Evolutionary conservation across 2,113 vertebrate species (phyloP).

Genomic region (Clarias macrocephalus): DNA sequence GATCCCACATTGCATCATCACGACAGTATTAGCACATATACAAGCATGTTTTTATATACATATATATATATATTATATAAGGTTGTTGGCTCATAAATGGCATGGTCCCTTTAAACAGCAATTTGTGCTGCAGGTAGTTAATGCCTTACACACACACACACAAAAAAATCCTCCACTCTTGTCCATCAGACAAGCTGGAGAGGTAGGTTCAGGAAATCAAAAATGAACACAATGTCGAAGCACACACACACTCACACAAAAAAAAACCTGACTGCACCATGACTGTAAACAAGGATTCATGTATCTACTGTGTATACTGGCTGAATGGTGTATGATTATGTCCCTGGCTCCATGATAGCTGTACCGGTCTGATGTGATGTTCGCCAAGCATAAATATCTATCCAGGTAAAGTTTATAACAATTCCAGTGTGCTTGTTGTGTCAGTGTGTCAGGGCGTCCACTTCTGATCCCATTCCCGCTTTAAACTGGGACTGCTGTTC

Average conservation of each 20-base stretch:
- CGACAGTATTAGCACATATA: constrained; percentile 31
- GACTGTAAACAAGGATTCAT: constrained; percentile 47
- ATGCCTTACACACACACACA: not conserved
- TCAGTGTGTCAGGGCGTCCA: constrained; percentile 12
- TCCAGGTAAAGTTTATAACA: not conserved
- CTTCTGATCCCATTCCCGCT: constrained; percentile 46
- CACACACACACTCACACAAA: not conserved
- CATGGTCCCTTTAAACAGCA: constrained; percentile 16
- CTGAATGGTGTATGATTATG: constrained; percentile 3
- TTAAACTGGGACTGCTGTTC: constrained; percentile 43
- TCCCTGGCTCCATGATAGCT: constrained; percentile 18
- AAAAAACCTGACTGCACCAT: constrained; percentile 34
- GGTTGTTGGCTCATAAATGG: constrained; percentile 29
- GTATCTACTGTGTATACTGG: constrained; percentile 27
- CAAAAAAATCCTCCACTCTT: not conserved
- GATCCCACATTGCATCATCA: constrained; percentile 24
- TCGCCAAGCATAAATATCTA: not conserved
- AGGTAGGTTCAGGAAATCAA: constrained; percentile 18
- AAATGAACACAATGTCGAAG: not conserved
- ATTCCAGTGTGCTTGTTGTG: constrained; percentile 11
- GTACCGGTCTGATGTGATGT: constrained; percentile 5
- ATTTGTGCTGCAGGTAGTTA: constrained; percentile 2
- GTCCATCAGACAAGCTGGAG: not conserved
- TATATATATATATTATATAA: not conserved
- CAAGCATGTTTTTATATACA: constrained; percentile 34